A percentile compares a stretch with the other conserved stretches of the same genome.
Evolutionary conservation across 2,113 vertebrate species (phyloP).

Genomic region (Lagenorhynchus albirostris): DNA sequence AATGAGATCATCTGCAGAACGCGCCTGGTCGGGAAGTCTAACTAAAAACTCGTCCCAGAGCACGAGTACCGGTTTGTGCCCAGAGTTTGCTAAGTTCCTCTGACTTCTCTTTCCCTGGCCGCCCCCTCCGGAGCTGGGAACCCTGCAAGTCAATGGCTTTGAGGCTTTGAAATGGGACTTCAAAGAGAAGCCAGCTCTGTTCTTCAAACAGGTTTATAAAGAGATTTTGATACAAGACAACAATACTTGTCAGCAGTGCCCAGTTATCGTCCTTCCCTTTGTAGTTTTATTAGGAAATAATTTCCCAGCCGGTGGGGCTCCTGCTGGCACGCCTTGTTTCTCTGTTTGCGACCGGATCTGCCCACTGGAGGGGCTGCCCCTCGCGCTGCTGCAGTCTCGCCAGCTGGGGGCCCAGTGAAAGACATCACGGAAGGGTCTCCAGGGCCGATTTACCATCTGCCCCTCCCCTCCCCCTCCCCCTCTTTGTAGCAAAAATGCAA

Average conservation of each 20-base stretch:
- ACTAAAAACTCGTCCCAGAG: neutral
- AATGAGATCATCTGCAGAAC: neutral
- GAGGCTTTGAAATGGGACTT: conserved; percentile 84
- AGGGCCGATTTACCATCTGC: conserved; percentile 76
- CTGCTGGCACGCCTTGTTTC: conserved; percentile 78
- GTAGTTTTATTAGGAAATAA: conserved; percentile 87
- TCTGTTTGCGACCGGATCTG: conserved; percentile 77
- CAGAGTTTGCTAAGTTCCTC: conserved; percentile 58
- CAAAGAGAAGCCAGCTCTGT: conserved; percentile 81
- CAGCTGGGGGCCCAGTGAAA: conserved; percentile 76
- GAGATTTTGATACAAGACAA: conserved; percentile 85
- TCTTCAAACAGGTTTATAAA: conserved; percentile 85
- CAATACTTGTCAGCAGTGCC: conserved; percentile 81
- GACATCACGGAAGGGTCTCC: conserved; percentile 72
- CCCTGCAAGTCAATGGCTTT: conserved; percentile 75
- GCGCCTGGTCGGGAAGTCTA: neutral
- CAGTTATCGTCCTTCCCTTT: conserved; percentile 82
- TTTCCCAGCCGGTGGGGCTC: conserved; percentile 76
- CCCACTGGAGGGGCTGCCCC: conserved; percentile 70
- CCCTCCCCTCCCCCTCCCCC: conserved; percentile 35
- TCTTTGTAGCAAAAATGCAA: conserved; percentile 79
- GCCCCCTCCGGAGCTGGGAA: conserved; percentile 66
- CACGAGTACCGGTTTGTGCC: conserved; percentile 43
- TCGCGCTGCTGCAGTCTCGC: conserved; percentile 41
- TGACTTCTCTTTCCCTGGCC: conserved; percentile 7